These are phyloP conservation scores for Nannobrachium achirus DNA, from an alignment of 2,113 vertebrate species.

Conservation along the genomic window DNA sequence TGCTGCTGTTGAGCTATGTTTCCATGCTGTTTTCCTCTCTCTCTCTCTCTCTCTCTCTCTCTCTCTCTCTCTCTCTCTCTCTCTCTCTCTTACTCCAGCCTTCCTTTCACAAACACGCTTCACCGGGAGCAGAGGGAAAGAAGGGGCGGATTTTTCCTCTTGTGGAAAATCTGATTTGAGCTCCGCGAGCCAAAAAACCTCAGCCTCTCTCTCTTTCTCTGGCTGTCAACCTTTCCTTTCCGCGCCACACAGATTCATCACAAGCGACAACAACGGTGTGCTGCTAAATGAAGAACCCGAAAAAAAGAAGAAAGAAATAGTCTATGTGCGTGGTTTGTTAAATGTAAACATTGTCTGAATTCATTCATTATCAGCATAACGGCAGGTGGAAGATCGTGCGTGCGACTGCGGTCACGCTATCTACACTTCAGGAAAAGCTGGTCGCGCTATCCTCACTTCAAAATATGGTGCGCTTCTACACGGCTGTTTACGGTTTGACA, in stretches of 20 bases:
- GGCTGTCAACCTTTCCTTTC: constrained; percentile 62
- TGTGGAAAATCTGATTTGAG: constrained; percentile 84
- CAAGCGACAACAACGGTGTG: background rate
- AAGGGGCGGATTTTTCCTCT: constrained; percentile 74
- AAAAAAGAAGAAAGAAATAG: no score
- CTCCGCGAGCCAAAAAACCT: constrained; percentile 52
- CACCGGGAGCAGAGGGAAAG: constrained; percentile 50
- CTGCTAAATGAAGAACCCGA: constrained; percentile 2
- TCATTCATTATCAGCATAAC: constrained; percentile 1
- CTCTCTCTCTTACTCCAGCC: constrained; percentile 66
- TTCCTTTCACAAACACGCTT: constrained; percentile 75
- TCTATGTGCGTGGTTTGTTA: no score
- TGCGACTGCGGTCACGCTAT: no score
- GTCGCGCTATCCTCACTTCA: no score
- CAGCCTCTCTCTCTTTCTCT: constrained; percentile 22
- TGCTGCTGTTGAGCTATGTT: constrained; percentile 43
- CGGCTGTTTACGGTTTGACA: no score
- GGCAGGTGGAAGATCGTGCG: constrained; percentile 24
- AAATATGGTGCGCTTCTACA: no score
- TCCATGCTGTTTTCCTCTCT: constrained; percentile 16
- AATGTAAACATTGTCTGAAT: background rate
- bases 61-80: constrained; percentile 34
- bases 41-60: no score
- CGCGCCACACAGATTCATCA: constrained; percentile 35
- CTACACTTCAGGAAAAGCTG: no score